Base-by-base conservation (phyloP, 1,140 invertebrate species). In the Danaus melanippus region DNA sequence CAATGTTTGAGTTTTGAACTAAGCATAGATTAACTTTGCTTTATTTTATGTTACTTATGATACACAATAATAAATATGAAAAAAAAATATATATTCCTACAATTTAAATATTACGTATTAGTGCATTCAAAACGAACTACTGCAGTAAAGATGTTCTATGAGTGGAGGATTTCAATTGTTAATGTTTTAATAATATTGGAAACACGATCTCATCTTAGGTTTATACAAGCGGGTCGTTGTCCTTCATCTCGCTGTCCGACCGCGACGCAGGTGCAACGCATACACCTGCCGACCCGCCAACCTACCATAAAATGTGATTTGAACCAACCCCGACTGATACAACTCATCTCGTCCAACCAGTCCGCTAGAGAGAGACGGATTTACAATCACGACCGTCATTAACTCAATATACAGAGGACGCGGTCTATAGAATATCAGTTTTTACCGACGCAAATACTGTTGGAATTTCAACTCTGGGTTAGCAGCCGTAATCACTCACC, bases 371-470 rank as follows among this genome's bases (percentile, higher is more conserved):
- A 65, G 66, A 65, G 73, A 79, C 55, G 48, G 51, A 50, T 46
- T 46, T 63, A 78, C 75, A 80, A 83, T 84, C 79, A 78, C 81
- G 71, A 73, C 76, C 70, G 71, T 72, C 74, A 79, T 81, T 79
- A 81, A 76, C 80, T 84, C 75, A 74, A 79, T 82, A 78, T 79
- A 78, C 71, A 67, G 62, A 61, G 66, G 79, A 75, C 71, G 69
- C 72, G 67, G 74, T 62, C 79, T 74, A 79, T 69, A 74, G 77
- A 82, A 79, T 83, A 84, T 84, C 80, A 79, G 73, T 82, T 86
- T 86, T 86, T 84, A 82, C 76, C 60, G 71, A 67, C 74, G 83
- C 79, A 86, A 86, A 86, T 84, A 86, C 83, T 86, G 80, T 83
- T 61, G 80, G 82, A 80, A 85, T 85, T 80, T 71, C 67, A 71